A percentile compares a stretch with the other conserved stretches of the same genome.
Conservation (phyloP, 2,888 invertebrate genomes). For the Nemapogon koenigi region DNA sequence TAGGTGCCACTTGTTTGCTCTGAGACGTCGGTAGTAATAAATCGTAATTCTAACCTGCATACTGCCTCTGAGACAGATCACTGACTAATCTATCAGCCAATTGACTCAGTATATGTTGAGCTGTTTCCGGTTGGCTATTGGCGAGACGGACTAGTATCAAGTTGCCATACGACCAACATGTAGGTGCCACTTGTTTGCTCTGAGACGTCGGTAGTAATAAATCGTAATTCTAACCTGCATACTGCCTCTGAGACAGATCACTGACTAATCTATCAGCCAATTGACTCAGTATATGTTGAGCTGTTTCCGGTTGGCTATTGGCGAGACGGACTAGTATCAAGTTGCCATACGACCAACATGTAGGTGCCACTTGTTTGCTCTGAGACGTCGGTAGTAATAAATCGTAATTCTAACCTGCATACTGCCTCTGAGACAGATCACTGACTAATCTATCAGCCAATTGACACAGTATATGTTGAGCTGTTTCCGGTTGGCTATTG, state of each 20-base stretch:
- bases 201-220: constrained; percentile 32
- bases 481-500: constrained; percentile 40
- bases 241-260: constrained; percentile 31
- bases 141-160: constrained; percentile 38
- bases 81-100: constrained; percentile 36
- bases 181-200: constrained; percentile 23
- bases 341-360: constrained; percentile 42
- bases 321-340: constrained; percentile 38
- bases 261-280: constrained; percentile 36
- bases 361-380: constrained; percentile 23
- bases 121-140: constrained; percentile 40
- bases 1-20: no score
- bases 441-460: constrained; percentile 36
- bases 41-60: constrained; percentile 33
- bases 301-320: constrained; percentile 40
- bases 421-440: constrained; percentile 31
- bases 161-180: constrained; percentile 42
- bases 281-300: constrained; percentile 32
- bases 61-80: constrained; percentile 31
- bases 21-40: no score
- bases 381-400: constrained; percentile 32
- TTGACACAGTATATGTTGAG: constrained; percentile 32
- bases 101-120: constrained; percentile 32
- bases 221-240: constrained; percentile 33
- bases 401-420: constrained; percentile 33